phyloP scores from a whole-genome alignment of 2,113 vertebrate species.

The Noturus placidus region DNA sequence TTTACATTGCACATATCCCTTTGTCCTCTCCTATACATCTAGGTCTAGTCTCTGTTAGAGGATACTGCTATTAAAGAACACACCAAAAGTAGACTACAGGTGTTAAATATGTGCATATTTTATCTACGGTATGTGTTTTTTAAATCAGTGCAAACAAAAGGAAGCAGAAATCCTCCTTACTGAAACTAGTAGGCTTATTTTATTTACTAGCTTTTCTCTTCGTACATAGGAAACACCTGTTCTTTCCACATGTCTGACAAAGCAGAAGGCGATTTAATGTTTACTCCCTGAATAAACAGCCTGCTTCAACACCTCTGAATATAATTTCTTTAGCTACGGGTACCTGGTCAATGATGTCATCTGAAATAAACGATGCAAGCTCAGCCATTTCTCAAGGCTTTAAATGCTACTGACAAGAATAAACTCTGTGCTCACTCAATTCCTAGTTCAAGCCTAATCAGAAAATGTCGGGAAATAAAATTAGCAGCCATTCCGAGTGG shows the following conservation, averaged over 20 bases:
- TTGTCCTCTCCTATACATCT: too few relatives aligned
- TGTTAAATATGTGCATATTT: slow-evolving; percentile 6
- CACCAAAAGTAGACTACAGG: neutral
- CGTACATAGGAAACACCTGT: neutral
- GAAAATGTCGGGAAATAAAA: neutral
- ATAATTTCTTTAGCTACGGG: neutral
- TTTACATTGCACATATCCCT: too few relatives aligned
- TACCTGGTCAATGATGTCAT: neutral
- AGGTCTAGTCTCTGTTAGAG: neutral
- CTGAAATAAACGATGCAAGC: neutral
- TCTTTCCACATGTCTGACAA: slow-evolving; percentile 11
- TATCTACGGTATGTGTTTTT: neutral
- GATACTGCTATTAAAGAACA: neutral
- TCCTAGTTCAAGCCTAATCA: neutral
- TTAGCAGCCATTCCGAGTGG: neutral
- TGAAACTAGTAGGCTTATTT: neutral
- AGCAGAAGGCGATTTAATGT: neutral
- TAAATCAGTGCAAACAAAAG: neutral
- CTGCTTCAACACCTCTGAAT: neutral
- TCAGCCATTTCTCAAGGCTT: neutral
- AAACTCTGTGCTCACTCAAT: neutral
- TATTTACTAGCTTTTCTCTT: slow-evolving; percentile 15
- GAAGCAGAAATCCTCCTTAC: neutral
- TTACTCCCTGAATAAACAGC: slow-evolving; percentile 4
- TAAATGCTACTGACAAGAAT: neutral